Conservation (phyloP, 2,888 invertebrate species). For the Eremobia ochroleuca region DNA sequence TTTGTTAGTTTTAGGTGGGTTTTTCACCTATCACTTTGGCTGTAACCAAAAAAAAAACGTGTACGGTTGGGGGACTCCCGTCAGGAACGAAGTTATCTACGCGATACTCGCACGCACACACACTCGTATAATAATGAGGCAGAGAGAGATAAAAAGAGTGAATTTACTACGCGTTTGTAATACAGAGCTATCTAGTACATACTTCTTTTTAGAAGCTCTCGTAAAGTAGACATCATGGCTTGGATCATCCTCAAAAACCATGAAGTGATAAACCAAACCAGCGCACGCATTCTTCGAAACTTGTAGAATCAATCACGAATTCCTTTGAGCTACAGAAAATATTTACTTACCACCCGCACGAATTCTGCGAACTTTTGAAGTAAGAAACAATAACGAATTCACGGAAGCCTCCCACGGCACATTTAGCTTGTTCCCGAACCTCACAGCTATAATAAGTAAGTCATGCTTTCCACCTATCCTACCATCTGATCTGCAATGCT, state of each 20-base stretch:
- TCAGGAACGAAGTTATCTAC: background rate
- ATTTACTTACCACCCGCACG: conserved; percentile 1
- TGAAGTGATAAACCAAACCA: background rate
- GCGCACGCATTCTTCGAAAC: background rate
- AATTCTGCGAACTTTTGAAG: background rate
- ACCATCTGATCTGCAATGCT: conserved; percentile 34
- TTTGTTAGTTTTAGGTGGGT: background rate
- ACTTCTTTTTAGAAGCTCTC: too few species aligned
- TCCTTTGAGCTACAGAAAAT: background rate
- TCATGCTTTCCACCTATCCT: background rate
- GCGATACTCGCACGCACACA: background rate
- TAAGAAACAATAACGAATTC: background rate
- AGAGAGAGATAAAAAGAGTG: background rate
- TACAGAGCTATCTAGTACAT: too few species aligned
- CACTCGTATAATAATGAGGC: background rate
- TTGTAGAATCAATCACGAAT: conserved; percentile 11
- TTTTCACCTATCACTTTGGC: background rate
- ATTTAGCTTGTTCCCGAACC: background rate
- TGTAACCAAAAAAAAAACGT: background rate
- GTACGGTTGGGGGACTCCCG: background rate
- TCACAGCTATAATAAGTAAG: background rate
- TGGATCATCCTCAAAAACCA: background rate
- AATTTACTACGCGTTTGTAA: background rate
- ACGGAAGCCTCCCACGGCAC: background rate
- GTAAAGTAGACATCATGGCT: too few species aligned